A percentile compares a stretch with the other conserved stretches of the same genome.
Evolutionary conservation across 2,888 invertebrate genomes (phyloP).

Genomic region (Cistogaster globosa): DNA sequence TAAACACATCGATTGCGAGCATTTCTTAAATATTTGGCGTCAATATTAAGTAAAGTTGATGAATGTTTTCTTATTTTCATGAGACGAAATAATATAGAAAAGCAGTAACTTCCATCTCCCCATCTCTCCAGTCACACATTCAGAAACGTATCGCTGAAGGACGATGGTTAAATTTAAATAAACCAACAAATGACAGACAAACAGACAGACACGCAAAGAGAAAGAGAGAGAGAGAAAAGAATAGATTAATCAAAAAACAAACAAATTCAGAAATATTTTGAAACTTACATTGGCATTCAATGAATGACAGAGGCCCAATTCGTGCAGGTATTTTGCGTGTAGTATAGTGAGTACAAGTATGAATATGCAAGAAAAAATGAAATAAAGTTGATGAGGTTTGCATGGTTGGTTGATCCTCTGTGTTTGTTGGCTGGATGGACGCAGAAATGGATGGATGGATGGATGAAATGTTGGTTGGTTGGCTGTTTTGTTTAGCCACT

Average conservation of each 20-base stretch:
- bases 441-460: conserved; percentile 18
- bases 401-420: conserved; percentile 15
- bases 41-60: conserved; percentile 83
- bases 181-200: conserved; percentile 21
- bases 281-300: conserved; percentile 82
- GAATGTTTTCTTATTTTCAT: conserved; percentile 75
- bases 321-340: conserved; percentile 82
- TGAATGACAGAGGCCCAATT: conserved; percentile 82
- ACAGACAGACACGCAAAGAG: not conserved
- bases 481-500: conserved; percentile 63
- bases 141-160: conserved; percentile 34
- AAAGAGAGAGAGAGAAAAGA: conserved; percentile 20
- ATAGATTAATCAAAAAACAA: conserved; percentile 51
- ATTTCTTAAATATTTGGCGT: conserved; percentile 82
- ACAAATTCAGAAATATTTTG: conserved; percentile 77
- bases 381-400: conserved; percentile 55
- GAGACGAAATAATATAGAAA: conserved; percentile 41
- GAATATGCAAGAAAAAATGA: conserved; percentile 70
- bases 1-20: conserved; percentile 80
- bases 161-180: conserved; percentile 48
- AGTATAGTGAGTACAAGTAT: conserved; percentile 74
- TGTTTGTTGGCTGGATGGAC: conserved; percentile 24
- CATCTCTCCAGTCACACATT: conserved; percentile 17
- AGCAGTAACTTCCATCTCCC: conserved; percentile 30
- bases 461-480: conserved; percentile 28